These are phyloP conservation scores for Rhyacichthys aspro DNA, from an alignment of 2,797 vertebrate species.

Conservation along the genomic window DNA sequence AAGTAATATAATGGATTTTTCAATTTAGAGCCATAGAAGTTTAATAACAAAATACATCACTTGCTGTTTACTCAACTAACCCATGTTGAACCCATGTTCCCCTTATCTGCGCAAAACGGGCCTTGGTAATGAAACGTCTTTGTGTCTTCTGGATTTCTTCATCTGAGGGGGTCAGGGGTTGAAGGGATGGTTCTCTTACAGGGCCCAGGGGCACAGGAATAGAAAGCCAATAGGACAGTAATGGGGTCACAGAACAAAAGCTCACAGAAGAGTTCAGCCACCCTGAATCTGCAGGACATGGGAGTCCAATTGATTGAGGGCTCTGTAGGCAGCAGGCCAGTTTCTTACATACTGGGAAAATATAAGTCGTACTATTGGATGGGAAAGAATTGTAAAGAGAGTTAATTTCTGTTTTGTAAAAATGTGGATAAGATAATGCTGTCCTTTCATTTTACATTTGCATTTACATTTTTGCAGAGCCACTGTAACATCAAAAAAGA, in stretches of 20 bases:
- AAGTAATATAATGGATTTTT: too few relatives aligned
- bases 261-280: slow-evolving; percentile 2
- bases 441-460: slow-evolving; percentile 16
- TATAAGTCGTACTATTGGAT: too few relatives aligned
- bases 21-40: too few relatives aligned
- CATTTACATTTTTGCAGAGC: slow-evolving; percentile 35
- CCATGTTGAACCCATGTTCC: slow-evolving; percentile 21
- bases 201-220: slow-evolving; percentile 37
- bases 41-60: too few relatives aligned
- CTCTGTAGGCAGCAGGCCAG: slow-evolving; percentile 10
- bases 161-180: slow-evolving; percentile 33
- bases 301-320: slow-evolving; percentile 19
- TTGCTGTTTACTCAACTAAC: too few relatives aligned
- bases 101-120: slow-evolving; percentile 61
- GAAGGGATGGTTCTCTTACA: slow-evolving; percentile 38
- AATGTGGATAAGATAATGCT: not conserved
- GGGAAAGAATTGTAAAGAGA: too few relatives aligned
- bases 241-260: slow-evolving; percentile 49
- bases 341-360: too few relatives aligned
- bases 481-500: slow-evolving; percentile 9
- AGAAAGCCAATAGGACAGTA: slow-evolving; percentile 36
- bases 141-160: slow-evolving; percentile 47
- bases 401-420: not conserved
- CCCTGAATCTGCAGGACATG: not conserved
- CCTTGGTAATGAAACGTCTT: slow-evolving; percentile 41